Base-by-base conservation (phyloP, 2,888 invertebrate species). In the Lasiommata megera region DNA sequence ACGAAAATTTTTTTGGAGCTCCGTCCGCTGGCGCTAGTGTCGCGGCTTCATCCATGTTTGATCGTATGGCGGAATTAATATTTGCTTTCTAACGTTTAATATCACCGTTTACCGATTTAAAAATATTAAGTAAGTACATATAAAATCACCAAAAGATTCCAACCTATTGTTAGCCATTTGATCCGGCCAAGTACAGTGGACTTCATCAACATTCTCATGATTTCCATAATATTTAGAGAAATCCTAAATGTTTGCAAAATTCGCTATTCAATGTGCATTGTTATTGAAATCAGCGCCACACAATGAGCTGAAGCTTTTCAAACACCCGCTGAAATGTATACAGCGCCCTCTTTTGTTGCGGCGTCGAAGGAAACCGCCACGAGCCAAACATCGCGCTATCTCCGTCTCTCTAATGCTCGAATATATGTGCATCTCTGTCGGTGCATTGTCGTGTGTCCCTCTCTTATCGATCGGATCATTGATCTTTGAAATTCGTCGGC, bases 401-500 rank as follows among this genome's bases (percentile, higher is more conserved):
- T 70, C 72, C 70, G 62, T 85, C 71, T 52, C 55, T 57, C 61
- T 63, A 46, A 38, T 28, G 18, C 47, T 23, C 50, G 58, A 44
- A 56, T 36, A 44, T 71, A 70, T 71, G 55, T 61, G 48, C 48
- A 11, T 79, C 75, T 76, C 79, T 67, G 64, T 80, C 68, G n/a
- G 67, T 72, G 68, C 70, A 72, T 70, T 58, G 80, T 76, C 81
- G 79, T 79, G 76, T 80, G 79, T 82, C 83, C 79, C 82, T 69
- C 76, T 86, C 80, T 81, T 85, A 87, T 87, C 87, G 81, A 81
- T 69, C 82, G 88, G 90, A 89, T 88, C 90, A 88, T 88, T 89
- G 90, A 88, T 90, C 90, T 89, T 88, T 84, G 82, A 87, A 88
- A 84, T 87, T 85, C 84, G 85, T 84, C 84, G 84, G 86, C 80